Conservation (phyloP, 2,797 vertebrate genomes). For the Danionella dracula region DNA sequence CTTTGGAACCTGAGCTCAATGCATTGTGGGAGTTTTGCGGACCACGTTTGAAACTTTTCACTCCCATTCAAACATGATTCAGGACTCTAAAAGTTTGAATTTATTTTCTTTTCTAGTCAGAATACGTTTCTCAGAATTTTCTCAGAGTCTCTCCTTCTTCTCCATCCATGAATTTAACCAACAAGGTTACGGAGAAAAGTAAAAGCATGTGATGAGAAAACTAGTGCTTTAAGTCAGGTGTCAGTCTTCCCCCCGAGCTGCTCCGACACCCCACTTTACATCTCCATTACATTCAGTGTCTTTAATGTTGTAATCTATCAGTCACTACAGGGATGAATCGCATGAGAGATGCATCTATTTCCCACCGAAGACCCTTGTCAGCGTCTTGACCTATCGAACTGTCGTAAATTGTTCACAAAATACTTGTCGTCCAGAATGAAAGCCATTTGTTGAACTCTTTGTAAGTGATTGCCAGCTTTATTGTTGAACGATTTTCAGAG, state of each 20-base stretch:
- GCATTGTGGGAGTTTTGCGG: no score
- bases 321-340: not conserved
- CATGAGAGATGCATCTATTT: not conserved
- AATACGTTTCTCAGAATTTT: no score
- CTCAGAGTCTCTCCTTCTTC: no score
- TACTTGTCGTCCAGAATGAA: conserved; percentile 10
- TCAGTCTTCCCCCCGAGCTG: not conserved
- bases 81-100: no score
- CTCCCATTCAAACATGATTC: no score
- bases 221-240: not conserved
- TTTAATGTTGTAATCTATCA: not conserved
- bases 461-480: conserved; percentile 4
- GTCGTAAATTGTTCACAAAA: not conserved
- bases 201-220: not conserved
- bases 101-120: no score
- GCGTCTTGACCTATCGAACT: not conserved
- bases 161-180: no score
- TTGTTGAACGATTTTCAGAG: conserved; percentile 11
- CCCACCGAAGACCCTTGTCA: not conserved
- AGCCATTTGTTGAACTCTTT: conserved; percentile 1
- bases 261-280: not conserved
- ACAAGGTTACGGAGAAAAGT: no score
- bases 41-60: no score
- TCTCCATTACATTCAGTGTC: not conserved
- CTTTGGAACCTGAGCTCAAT: no score